These are phyloP conservation scores for Epinephelus cyanopodus DNA, from an alignment of 2,113 vertebrate genomes.

Conservation along the genomic window DNA sequence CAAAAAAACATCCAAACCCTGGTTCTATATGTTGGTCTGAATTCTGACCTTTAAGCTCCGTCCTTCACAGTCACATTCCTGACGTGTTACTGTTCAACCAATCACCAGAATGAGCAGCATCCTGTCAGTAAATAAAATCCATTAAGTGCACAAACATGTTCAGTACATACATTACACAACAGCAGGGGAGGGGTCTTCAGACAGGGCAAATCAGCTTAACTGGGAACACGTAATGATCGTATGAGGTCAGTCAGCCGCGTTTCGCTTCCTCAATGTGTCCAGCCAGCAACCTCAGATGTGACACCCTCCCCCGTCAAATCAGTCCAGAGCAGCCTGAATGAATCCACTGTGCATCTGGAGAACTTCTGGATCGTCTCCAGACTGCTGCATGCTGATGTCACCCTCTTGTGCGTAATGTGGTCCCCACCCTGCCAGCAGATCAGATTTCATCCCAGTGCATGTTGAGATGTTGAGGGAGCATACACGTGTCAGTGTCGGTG, in stretches of 20 bases:
- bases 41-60: not conserved
- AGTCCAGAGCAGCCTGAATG: constrained; percentile 57
- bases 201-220: constrained; percentile 25
- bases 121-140: not conserved
- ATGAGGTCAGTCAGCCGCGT: constrained; percentile 72
- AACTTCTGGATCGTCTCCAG: constrained; percentile 77
- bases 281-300: constrained; percentile 57
- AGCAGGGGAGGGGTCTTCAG: constrained; percentile 7
- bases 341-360: constrained; percentile 73
- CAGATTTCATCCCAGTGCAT: constrained; percentile 40
- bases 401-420: constrained; percentile 53
- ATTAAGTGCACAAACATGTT: constrained; percentile 16
- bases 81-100: not conserved
- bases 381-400: constrained; percentile 73
- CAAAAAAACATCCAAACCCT: not conserved
- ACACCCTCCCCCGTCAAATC: constrained; percentile 44
- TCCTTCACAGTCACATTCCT: not conserved
- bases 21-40: not conserved
- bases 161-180: not conserved
- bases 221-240: constrained; percentile 19
- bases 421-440: constrained; percentile 67
- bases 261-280: constrained; percentile 45
- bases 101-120: not conserved
- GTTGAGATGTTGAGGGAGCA: constrained; percentile 6
- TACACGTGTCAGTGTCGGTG: not conserved